Evolutionary conservation across 2,888 invertebrate species (phyloP).

Genomic region (Altica lythri): DNA sequence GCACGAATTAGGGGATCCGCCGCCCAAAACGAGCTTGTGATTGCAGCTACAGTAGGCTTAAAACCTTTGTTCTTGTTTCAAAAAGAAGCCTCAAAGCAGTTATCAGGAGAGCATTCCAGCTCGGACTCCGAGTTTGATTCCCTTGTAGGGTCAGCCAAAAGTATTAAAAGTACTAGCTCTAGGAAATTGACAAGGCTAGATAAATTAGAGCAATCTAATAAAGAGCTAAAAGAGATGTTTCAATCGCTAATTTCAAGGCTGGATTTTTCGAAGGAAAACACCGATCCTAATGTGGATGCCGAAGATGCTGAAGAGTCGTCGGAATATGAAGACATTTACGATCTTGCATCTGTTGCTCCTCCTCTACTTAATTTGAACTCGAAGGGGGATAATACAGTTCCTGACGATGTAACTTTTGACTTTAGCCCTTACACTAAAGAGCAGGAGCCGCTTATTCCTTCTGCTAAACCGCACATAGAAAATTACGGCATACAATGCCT

Average conservation of each 20-base stretch:
- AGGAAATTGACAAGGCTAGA: slow-evolving; percentile 13
- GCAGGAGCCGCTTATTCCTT: slow-evolving; percentile 11
- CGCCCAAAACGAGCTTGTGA: slow-evolving; percentile 29
- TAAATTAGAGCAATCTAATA: slow-evolving; percentile 19
- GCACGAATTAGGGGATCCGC: slow-evolving; percentile 36
- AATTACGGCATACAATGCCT: slow-evolving; percentile 23
- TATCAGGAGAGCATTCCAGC: background rate
- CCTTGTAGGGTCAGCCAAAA: background rate
- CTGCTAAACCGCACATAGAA: slow-evolving; percentile 22
- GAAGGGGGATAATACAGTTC: slow-evolving; percentile 1
- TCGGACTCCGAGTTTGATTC: slow-evolving; percentile 6
- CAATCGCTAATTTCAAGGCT: slow-evolving; percentile 12
- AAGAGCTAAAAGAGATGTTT: slow-evolving; percentile 18
- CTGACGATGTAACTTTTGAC: slow-evolving; percentile 14
- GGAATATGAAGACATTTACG: background rate
- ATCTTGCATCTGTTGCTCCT: background rate
- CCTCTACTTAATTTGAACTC: background rate
- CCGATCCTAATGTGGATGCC: background rate
- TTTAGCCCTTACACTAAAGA: slow-evolving; percentile 15
- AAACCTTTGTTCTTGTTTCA: slow-evolving; percentile 31
- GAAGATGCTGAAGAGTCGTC: background rate
- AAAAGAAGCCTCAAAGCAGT: slow-evolving; percentile 25
- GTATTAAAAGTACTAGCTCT: background rate
- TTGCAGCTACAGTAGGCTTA: slow-evolving; percentile 31
- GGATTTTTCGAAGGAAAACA: background rate